A percentile compares a stretch with the other conserved stretches of the same genome.
These are phyloP conservation scores for Barnardius zonarius DNA, from an alignment of 2,113 vertebrate genomes.

Conservation along the genomic window DNA sequence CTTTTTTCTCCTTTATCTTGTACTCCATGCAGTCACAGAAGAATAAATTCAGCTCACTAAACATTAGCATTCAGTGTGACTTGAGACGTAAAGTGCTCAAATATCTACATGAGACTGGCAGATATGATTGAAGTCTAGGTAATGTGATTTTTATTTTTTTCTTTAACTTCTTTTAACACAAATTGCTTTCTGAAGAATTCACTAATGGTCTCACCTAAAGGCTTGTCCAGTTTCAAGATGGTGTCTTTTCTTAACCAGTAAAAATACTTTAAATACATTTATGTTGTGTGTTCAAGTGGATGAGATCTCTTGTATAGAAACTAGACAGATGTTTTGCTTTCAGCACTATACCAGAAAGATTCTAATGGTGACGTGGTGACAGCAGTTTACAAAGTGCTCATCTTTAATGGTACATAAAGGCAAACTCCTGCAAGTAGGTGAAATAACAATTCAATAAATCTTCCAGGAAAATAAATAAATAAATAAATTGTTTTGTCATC, in stretches of 20 bases:
- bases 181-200: neutral
- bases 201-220: neutral
- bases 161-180: neutral
- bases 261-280: neutral
- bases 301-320: neutral
- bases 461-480: neutral
- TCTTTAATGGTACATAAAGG: neutral
- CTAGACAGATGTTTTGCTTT: neutral
- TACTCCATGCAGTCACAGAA: neutral
- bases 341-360: neutral
- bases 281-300: neutral
- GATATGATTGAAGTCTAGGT: neutral
- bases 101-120: neutral
- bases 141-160: neutral
- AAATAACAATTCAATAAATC: neutral
- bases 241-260: neutral
- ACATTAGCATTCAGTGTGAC: neutral
- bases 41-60: neutral
- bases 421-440: neutral
- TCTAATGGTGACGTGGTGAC: neutral
- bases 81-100: neutral
- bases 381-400: neutral
- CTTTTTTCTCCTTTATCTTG: neutral
- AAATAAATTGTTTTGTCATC: neutral
- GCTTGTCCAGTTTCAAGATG: neutral